Conservation (phyloP, 2,113 vertebrate species). For the Rhea pennata region DNA sequence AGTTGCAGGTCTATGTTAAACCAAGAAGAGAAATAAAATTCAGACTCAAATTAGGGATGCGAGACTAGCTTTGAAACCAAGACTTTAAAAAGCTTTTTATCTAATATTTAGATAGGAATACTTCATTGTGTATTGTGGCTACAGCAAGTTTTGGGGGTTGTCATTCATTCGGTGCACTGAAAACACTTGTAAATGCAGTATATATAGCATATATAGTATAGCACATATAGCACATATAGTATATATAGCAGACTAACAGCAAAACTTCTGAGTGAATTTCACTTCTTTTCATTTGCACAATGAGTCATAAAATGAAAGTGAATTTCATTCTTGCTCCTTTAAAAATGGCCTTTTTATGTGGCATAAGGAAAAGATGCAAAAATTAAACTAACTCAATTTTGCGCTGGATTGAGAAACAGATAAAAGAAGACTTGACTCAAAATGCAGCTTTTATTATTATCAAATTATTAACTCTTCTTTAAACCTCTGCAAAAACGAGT, state of each 20-base stretch:
- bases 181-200: not conserved
- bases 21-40: not conserved
- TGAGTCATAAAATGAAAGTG: not conserved
- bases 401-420: not conserved
- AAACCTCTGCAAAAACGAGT: not conserved
- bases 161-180: not conserved
- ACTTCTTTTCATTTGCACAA: not conserved
- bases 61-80: not conserved
- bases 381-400: not conserved
- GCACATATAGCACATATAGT: no score
- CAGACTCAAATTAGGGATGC: not conserved
- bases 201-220: no score
- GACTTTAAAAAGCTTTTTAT: not conserved
- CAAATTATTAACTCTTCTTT: not conserved
- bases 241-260: not conserved
- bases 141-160: not conserved
- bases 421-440: not conserved
- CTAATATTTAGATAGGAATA: not conserved
- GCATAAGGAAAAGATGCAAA: not conserved
- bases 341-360: not conserved
- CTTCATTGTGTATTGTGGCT: not conserved
- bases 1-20: not conserved
- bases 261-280: not conserved
- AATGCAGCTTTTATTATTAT: not conserved
- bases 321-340: not conserved